Evolutionary conservation across 2,797 vertebrate genomes (phyloP).

Genomic region (Acestrorhynchus altus): DNA sequence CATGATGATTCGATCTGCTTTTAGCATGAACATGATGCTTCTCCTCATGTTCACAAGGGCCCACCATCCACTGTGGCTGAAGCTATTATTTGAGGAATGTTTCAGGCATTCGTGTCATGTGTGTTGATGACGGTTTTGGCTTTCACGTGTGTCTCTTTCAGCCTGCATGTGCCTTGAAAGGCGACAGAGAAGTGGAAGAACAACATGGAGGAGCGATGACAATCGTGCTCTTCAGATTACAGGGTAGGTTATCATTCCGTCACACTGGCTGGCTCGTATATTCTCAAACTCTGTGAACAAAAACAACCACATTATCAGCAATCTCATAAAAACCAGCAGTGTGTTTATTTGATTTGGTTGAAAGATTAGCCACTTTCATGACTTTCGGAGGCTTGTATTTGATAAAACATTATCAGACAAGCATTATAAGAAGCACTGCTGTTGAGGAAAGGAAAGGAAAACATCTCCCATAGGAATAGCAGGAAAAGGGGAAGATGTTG

Average conservation of each 20-base stretch:
- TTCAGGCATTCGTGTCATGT: constrained; percentile 6
- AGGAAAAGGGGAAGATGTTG: not conserved
- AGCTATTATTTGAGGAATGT: not conserved
- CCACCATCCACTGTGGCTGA: not conserved
- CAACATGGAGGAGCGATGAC: not conserved
- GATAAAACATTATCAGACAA: not conserved
- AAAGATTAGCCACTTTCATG: not conserved
- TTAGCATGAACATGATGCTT: not conserved
- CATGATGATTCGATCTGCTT: not conserved
- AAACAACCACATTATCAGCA: not conserved
- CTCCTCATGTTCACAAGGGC: not conserved
- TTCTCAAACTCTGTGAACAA: constrained; percentile 6
- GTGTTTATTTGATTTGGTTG: not conserved
- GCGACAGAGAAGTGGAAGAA: not conserved
- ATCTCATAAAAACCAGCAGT: not conserved
- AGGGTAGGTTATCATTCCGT: not conserved
- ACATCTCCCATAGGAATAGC: not conserved
- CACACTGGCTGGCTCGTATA: not conserved
- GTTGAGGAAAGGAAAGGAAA: not conserved
- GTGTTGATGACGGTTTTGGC: not conserved
- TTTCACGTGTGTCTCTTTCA: not conserved
- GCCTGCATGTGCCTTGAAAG: not conserved
- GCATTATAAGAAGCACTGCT: not conserved
- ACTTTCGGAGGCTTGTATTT: not conserved
- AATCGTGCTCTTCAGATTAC: not conserved